Evolutionary conservation across 2,113 vertebrate genomes (phyloP).

Genomic region (Elephas maximus): DNA sequence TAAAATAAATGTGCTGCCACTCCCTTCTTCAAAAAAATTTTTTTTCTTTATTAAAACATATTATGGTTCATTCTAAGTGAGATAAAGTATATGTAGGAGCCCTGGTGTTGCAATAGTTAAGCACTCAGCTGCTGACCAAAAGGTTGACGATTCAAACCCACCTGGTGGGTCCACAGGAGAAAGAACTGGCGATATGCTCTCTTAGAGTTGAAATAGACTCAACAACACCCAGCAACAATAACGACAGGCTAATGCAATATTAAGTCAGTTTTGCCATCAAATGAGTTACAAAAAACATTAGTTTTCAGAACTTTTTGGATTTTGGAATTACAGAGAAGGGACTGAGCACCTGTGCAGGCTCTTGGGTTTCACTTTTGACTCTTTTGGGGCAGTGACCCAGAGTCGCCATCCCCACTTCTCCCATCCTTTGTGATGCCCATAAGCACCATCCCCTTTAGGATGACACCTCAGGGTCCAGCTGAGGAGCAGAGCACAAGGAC

Average conservation of each 20-base stretch:
- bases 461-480: not conserved
- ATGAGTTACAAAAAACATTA: too few species aligned
- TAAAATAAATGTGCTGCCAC: too few species aligned
- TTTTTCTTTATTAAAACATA: not conserved
- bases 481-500: not conserved
- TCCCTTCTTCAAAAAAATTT: too few species aligned
- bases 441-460: not conserved
- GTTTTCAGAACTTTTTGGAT: not conserved
- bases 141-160: not conserved
- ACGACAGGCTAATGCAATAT: not conserved
- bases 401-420: too few species aligned
- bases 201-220: not conserved
- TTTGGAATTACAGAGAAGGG: not conserved
- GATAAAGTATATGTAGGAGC: not conserved
- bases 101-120: not conserved
- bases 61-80: not conserved
- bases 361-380: not conserved
- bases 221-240: not conserved
- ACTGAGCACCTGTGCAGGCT: too few species aligned
- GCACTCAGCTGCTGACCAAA: not conserved
- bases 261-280: not conserved
- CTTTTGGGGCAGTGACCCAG: not conserved
- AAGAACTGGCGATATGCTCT: not conserved
- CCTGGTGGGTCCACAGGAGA: not conserved
- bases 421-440: not conserved